A percentile compares a stretch with the other conserved stretches of the same genome.
Evolutionary conservation across 2,797 vertebrate species (phyloP).

Genomic region (Furcifer pardalis): DNA sequence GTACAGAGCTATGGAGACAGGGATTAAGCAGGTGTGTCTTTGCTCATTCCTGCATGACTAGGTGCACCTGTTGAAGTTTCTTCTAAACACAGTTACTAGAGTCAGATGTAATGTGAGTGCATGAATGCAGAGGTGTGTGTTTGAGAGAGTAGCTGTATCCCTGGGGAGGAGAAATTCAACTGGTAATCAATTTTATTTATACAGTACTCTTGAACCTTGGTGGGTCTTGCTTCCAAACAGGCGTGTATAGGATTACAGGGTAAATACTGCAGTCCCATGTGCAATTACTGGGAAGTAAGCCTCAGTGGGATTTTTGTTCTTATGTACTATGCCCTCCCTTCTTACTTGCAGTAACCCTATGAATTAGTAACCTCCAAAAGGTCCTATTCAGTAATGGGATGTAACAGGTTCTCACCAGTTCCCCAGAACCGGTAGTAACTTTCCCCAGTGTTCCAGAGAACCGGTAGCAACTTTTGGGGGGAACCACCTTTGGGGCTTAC

Average conservation of each 20-base stretch:
- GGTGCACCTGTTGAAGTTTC: background rate
- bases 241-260: background rate
- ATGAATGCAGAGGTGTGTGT: background rate
- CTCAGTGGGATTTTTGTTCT: background rate
- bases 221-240: background rate
- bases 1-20: background rate
- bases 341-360: no score
- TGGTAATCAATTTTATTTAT: background rate
- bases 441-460: no score
- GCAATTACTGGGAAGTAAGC: background rate
- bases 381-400: no score
- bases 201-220: background rate
- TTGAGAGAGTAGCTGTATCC: background rate
- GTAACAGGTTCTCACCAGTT: no score
- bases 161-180: background rate
- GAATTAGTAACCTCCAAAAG: no score
- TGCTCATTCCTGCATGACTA: background rate
- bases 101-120: background rate
- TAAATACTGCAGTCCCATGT: no score
- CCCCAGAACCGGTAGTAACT: no score
- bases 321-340: background rate
- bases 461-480: no score
- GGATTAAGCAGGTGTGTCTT: background rate
- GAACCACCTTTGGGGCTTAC: no score
- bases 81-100: background rate